Evolutionary conservation across 2,113 vertebrate genomes (phyloP), one percentile per base, ranked within the genome.

Genomic region (Anguilla rostrata): DNA sequence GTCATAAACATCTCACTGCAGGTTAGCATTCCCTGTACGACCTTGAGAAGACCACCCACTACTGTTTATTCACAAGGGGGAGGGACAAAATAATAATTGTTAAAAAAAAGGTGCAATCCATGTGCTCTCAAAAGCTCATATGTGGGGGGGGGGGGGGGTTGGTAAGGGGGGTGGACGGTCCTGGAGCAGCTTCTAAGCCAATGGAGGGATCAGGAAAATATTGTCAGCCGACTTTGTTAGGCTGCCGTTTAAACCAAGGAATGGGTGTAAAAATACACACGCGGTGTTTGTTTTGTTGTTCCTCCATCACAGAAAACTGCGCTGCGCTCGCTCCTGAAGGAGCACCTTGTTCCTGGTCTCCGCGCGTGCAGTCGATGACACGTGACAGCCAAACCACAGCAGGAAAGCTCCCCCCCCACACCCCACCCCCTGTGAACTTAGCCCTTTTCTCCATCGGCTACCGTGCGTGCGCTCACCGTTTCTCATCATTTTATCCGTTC

Each of bases 41-140:
- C 56, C 57, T 26, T n/a, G 57, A 39, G 78, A 43, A 81, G 79
- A 86, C 85, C 85, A 82, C 85, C 85, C 85, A 82, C 15, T 39
- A 53, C n/a, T 43, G 60, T 71, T 66, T 82, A 81, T 82, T 46
- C 71, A 80, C 46, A 60, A 49, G 39, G 20, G 15, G 82, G 29
- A 83, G 46, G 43, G 20, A 83, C 41, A 56, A 83, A 83, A 83
- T 56, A 83, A 34, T 83, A 85, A 75, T 75, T 29, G n/a, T 75
- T 34, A 34, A 75, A 49, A 53, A 85, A 75, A 85, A 43, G 46
- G 63, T 53, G 20, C 34, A 78, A 53, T 79, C 84, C 39, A n/a
- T 15, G 26, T 22, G 14, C 22, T 4, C 46, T 81, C 39, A 81
- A 80, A 41, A 39, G 26, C 34, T 6, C 12, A 26, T 75, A n/a